These are phyloP conservation scores for Spea bombifrons DNA, from an alignment of 2,113 vertebrate genomes.

Conservation along the genomic window DNA sequence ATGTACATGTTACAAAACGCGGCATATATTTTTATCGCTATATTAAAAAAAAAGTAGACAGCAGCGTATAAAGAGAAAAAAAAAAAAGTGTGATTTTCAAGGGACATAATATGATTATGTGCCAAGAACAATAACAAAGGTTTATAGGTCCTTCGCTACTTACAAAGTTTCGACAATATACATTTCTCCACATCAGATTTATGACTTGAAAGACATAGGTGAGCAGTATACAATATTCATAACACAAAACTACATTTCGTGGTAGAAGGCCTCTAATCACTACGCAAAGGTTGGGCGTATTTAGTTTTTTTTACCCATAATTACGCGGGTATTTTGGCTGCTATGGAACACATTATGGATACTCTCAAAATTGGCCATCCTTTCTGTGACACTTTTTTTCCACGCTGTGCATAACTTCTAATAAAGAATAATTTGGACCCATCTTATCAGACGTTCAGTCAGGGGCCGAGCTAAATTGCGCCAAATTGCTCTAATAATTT, in stretches of 20 bases:
- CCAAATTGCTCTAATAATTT: no score
- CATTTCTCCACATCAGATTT: slow-evolving; percentile 30
- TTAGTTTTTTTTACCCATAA: no score
- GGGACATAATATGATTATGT: slow-evolving; percentile 42
- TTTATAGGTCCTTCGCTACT: slow-evolving; percentile 37
- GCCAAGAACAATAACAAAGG: slow-evolving; percentile 39
- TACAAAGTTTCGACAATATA: slow-evolving; percentile 27
- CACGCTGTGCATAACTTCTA: no score
- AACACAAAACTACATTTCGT: background rate
- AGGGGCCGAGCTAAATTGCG: no score
- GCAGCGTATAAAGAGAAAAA: slow-evolving; percentile 17
- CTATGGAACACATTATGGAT: no score
- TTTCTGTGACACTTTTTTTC: no score
- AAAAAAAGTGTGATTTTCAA: slow-evolving; percentile 35
- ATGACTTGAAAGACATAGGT: slow-evolving; percentile 31
- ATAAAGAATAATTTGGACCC: no score
- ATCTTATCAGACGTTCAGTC: no score
- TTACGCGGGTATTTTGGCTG: no score
- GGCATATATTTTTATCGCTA: slow-evolving; percentile 39
- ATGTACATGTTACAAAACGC: slow-evolving; percentile 23
- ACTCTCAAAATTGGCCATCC: no score
- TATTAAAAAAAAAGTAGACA: slow-evolving; percentile 32
- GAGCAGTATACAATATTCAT: slow-evolving; percentile 15
- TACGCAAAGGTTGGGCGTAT: background rate
- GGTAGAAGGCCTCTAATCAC: background rate